phyloP scores from a whole-genome alignment of 2,113 vertebrate genomes.

The Myxocyprinus asiaticus region DNA sequence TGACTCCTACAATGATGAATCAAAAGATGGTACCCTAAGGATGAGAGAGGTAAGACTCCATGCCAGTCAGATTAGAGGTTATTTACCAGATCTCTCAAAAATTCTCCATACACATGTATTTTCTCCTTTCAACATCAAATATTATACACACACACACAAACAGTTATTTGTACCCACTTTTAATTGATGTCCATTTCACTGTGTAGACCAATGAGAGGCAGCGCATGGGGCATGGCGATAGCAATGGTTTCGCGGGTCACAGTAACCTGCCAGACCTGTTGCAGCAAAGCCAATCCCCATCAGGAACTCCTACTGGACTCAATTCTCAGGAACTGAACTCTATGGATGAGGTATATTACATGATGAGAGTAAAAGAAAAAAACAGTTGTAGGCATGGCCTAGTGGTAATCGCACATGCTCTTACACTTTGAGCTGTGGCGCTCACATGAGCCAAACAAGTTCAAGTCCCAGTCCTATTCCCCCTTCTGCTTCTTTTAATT shows the following conservation, averaged over 20 bases:
- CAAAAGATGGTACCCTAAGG: constrained; percentile 91
- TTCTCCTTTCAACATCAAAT: too few species aligned
- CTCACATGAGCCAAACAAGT: too few species aligned
- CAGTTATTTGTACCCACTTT: neutral
- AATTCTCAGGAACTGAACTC: constrained; percentile 86
- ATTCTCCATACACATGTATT: too few species aligned
- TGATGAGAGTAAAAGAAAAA: too few species aligned
- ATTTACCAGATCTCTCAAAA: too few species aligned
- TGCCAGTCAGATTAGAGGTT: too few species aligned
- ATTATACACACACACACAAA: neutral
- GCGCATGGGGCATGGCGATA: constrained; percentile 85
- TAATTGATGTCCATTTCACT: neutral
- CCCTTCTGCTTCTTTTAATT: too few species aligned
- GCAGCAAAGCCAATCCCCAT: constrained; percentile 93
- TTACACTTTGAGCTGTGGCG: too few species aligned
- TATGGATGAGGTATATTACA: constrained; percentile 84
- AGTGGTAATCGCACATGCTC: too few species aligned
- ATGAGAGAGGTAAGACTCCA: constrained; percentile 85
- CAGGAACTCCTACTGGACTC: constrained; percentile 77
- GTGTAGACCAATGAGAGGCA: constrained; percentile 85
- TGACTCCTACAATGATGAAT: constrained; percentile 84
- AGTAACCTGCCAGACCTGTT: constrained; percentile 96
- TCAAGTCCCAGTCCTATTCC: too few species aligned
- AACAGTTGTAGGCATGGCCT: too few species aligned
- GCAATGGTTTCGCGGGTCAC: constrained; percentile 93